Percentiles rank a stretch among this genome's conserved stretches.
Evolutionary conservation across 2,888 invertebrate genomes (phyloP).

Genomic region (Leistus spinibarbis): DNA sequence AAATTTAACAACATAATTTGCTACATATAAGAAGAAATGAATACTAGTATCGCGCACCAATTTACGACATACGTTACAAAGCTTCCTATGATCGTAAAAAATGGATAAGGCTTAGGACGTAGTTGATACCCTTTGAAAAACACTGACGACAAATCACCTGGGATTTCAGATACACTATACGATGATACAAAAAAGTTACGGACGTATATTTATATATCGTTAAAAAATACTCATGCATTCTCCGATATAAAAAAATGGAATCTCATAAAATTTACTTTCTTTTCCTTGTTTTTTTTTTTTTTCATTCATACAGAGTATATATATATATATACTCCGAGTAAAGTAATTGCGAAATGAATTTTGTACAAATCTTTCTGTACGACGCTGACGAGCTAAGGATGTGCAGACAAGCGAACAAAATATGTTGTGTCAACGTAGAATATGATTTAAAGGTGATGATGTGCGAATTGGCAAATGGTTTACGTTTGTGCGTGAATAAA

Average conservation of each 20-base stretch:
- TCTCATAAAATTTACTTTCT: not conserved
- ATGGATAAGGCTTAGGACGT: not conserved
- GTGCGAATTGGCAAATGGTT: too few species aligned
- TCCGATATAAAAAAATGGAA: not conserved
- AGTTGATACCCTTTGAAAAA: not conserved
- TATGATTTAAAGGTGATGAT: too few species aligned
- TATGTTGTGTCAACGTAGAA: too few species aligned
- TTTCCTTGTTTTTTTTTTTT: not conserved
- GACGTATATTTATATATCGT: not conserved
- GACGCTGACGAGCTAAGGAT: too few species aligned
- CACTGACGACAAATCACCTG: not conserved
- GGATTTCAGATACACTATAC: not conserved
- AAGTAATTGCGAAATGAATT: too few species aligned
- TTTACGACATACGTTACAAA: not conserved
- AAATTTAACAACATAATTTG: not conserved
- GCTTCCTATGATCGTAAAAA: not conserved
- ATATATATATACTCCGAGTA: too few species aligned
- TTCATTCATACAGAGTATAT: too few species aligned
- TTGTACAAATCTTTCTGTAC: too few species aligned
- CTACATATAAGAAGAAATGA: not conserved
- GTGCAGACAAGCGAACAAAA: too few species aligned
- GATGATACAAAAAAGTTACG: not conserved
- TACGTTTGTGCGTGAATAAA: too few species aligned
- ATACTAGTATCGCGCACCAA: not conserved
- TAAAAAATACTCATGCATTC: not conserved